Evolutionary conservation across 2,888 invertebrate genomes (phyloP), one percentile per base, ranked within the genome.

Genomic region (Chalcis sispes): DNA sequence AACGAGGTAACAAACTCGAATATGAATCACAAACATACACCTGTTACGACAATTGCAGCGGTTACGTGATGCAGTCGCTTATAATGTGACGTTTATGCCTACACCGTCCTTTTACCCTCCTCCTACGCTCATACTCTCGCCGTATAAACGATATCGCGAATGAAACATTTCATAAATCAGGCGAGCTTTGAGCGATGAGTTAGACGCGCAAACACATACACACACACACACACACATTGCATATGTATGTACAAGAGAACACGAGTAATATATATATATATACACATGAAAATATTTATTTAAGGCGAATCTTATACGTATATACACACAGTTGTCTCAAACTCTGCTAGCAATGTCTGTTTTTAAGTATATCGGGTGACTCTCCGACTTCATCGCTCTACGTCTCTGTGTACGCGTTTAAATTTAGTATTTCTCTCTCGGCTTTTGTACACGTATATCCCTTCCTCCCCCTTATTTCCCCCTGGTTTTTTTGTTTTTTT

Each of bases 21-120:
- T 59, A 75, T 66, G 54, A 54, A 61, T 66, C 61, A 54, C 66
- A 61, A 75, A 71, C 71, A 66, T 75, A 71, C 66, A 72, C 61
- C 59, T 75, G 61, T 71, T 71, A 64, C 58, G 48, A 70, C 52
- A 58, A 75, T 70, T 50, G 56, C 40, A 23, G 42, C 27, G 58
- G 36, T 40, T 42, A 8, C 32, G 29, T 25, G 70, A 20, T 29
- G 29, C 13, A 54, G 42, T 56, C 46, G 59, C 36, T 54, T 32
- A 32, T 66, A 59, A 72, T 52, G 42, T 42, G 71, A 76, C 46
- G 71, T 61, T 65, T 54, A 75, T 23, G 50, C 56, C 32, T 15
- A 2, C 62, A n/a, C n/a, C n/a, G 23, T 29, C 40, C 40, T 42
- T 1, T 13, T 25, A 10, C 18, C 59, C 27, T 20, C 50, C 8